Evolutionary conservation across 2,113 vertebrate species (phyloP).

Genomic region (Corynorhinus townsendii): DNA sequence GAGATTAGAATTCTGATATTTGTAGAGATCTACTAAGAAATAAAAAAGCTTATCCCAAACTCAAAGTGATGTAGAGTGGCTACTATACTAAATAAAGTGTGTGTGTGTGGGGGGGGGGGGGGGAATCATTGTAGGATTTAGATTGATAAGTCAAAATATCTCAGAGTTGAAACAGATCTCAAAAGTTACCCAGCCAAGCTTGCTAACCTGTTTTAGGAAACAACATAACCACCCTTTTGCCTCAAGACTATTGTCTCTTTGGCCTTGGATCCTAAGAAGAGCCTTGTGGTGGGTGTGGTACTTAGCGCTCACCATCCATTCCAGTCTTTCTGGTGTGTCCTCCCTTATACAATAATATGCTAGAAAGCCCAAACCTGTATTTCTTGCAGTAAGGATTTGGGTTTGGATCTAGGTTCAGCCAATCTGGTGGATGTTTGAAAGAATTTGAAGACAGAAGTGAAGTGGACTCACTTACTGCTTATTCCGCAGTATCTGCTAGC

Average conservation of each 20-base stretch:
- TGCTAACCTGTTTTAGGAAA: not conserved
- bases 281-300: not conserved
- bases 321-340: not conserved
- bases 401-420: not conserved
- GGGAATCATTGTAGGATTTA: not conserved
- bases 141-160: not conserved
- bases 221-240: not conserved
- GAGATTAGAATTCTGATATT: not conserved
- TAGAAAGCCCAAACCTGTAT: not conserved
- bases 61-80: not conserved
- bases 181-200: not conserved
- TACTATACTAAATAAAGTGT: not conserved
- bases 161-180: not conserved
- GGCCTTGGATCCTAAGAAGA: not conserved
- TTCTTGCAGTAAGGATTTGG: not conserved
- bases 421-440: not conserved
- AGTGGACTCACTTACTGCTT: not conserved
- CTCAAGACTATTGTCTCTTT: not conserved
- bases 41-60: not conserved
- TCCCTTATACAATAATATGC: not conserved
- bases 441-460: not conserved
- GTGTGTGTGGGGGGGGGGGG: too few species aligned
- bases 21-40: not conserved
- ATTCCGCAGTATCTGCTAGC: not conserved
- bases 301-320: not conserved